phyloP scores from a whole-genome alignment of 2,888 invertebrate species.

The Lagria hirta region DNA sequence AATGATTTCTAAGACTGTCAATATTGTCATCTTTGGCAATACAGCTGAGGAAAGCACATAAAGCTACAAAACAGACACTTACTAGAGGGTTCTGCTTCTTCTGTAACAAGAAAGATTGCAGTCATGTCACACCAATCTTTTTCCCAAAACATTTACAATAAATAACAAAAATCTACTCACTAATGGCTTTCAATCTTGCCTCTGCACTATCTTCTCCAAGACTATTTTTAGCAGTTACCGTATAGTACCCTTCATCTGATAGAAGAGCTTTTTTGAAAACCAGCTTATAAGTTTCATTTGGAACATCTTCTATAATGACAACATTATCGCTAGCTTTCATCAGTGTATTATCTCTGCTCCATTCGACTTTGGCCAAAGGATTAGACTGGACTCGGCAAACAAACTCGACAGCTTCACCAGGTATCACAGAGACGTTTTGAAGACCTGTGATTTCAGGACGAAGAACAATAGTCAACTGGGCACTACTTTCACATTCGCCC shows the following conservation, averaged over 20 bases:
- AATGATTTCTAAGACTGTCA: too few species aligned
- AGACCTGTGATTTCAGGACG: constrained; percentile 78
- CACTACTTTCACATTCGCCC: constrained; percentile 72
- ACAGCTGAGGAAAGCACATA: constrained; percentile 14
- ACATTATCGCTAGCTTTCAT: constrained; percentile 61
- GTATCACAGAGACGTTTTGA: constrained; percentile 70
- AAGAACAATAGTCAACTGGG: constrained; percentile 75
- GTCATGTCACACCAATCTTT: constrained; percentile 14
- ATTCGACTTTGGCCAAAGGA: constrained; percentile 85
- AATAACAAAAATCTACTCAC: constrained; percentile 57
- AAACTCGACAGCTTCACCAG: constrained; percentile 77
- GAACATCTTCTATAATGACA: constrained; percentile 63
- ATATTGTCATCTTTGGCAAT: too few species aligned
- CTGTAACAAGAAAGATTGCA: constrained; percentile 41
- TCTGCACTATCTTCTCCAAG: constrained; percentile 71
- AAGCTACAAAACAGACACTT: constrained; percentile 37
- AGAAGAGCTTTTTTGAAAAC: constrained; percentile 69
- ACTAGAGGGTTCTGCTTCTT: constrained; percentile 51
- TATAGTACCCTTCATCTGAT: constrained; percentile 77
- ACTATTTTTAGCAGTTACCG: constrained; percentile 75
- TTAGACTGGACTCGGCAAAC: constrained; percentile 74
- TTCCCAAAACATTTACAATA: constrained; percentile 1
- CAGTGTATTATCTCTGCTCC: constrained; percentile 70
- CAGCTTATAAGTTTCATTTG: constrained; percentile 68
- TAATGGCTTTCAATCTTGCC: constrained; percentile 71